These are phyloP conservation scores for Chloropsis cyanopogon DNA, from an alignment of 2,113 vertebrate genomes.

Conservation along the genomic window DNA sequence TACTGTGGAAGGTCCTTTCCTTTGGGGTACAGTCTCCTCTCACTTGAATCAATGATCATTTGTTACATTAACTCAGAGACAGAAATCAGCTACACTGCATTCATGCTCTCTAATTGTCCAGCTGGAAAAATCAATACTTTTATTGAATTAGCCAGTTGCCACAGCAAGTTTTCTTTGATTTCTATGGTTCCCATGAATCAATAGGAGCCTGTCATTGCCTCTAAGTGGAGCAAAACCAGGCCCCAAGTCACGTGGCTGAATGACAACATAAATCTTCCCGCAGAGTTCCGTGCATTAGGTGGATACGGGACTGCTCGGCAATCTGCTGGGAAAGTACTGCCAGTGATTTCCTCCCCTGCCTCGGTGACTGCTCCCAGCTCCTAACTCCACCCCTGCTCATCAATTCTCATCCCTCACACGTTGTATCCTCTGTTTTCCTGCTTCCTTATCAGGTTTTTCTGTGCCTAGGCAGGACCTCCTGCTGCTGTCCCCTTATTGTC, in stretches of 20 bases:
- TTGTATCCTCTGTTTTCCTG: neutral
- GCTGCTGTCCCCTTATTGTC: neutral
- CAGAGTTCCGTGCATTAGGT: neutral
- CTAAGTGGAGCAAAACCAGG: neutral
- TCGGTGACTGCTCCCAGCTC: neutral
- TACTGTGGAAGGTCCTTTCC: neutral
- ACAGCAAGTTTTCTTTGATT: constrained; percentile 61
- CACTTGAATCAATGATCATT: constrained; percentile 46
- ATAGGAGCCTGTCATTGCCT: neutral
- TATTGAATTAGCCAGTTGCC: constrained; percentile 60
- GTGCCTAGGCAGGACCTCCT: neutral
- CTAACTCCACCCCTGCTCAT: neutral
- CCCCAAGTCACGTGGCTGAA: neutral
- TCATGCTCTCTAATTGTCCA: constrained; percentile 63
- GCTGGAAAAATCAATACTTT: constrained; percentile 60
- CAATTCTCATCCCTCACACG: neutral
- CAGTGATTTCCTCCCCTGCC: neutral
- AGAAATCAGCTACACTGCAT: constrained; percentile 39
- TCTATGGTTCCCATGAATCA: constrained; percentile 46
- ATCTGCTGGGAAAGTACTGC: fast-evolving
- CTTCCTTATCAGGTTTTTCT: neutral
- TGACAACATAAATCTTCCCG: neutral
- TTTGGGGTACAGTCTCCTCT: constrained; percentile 4
- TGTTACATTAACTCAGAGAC: constrained; percentile 65
- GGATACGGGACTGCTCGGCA: neutral